Conservation (phyloP, 30 jellyfish, hydroid and myxozoan species). For the Aurelia sp. region DNA sequence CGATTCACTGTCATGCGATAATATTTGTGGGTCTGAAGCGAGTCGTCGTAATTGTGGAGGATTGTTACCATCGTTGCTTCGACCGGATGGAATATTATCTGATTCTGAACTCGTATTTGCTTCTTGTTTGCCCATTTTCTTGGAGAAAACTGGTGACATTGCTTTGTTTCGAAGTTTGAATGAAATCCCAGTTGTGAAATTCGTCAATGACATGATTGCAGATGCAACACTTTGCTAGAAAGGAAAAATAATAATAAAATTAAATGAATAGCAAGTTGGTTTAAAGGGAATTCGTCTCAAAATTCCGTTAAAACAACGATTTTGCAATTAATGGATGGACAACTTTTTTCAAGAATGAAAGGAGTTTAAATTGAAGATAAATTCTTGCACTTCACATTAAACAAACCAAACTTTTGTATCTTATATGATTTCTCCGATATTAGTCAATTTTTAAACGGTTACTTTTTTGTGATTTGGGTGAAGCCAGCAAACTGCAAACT, state of each 20-base stretch:
- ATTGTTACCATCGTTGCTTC: conserved; percentile 14
- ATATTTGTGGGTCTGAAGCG: conserved; percentile 72
- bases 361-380: too few species aligned
- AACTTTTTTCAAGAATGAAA: too few species aligned
- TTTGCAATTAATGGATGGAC: too few species aligned
- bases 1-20: conserved; percentile 35
- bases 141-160: conserved; percentile 90
- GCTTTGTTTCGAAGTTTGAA: conserved; percentile 86
- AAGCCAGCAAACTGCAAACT: too few species aligned
- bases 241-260: background rate
- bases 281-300: too few species aligned
- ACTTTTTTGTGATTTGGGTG: too few species aligned
- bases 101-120: conserved; percentile 30
- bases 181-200: conserved; percentile 84
- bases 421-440: too few species aligned
- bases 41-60: conserved; percentile 49
- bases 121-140: conserved; percentile 77
- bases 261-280: too few species aligned
- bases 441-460: too few species aligned
- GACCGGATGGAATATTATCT: conserved; percentile 12
- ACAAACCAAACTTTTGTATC: too few species aligned
- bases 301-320: too few species aligned
- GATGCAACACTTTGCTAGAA: conserved; percentile 81
- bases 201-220: conserved; percentile 85
- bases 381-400: too few species aligned